Percentiles rank a stretch among this genome's conserved stretches.
These are phyloP conservation scores for Serinus canaria DNA, from an alignment of 2,113 vertebrate species.

Conservation along the genomic window DNA sequence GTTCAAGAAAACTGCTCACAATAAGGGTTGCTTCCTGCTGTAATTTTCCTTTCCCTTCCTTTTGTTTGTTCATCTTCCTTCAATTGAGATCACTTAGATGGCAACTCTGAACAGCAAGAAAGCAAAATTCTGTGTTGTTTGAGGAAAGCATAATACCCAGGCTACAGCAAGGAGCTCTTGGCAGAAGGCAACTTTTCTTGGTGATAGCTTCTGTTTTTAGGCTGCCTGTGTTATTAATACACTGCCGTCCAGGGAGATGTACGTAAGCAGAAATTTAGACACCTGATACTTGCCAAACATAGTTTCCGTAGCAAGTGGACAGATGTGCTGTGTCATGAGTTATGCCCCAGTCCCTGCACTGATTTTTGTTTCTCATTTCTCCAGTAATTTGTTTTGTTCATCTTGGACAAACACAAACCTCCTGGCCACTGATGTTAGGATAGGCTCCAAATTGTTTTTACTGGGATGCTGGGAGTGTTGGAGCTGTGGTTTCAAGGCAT, in stretches of 20 bases:
- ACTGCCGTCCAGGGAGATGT: conserved; percentile 11
- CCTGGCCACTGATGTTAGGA: background rate
- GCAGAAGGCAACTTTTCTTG: conserved; percentile 21
- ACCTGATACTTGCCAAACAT: conserved; percentile 70
- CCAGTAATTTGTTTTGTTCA: background rate
- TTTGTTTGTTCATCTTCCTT: conserved; percentile 28
- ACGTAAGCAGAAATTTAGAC: conserved; percentile 63
- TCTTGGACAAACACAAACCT: background rate
- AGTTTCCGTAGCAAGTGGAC: conserved; percentile 58
- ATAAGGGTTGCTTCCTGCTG: background rate
- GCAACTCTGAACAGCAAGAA: background rate
- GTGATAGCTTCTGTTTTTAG: conserved; percentile 68
- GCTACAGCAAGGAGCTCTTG: background rate
- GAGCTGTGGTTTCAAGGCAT: background rate
- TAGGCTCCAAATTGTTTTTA: background rate
- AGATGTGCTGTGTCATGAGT: conserved; percentile 47
- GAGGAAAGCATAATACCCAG: background rate
- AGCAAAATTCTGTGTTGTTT: background rate
- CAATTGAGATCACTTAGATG: background rate
- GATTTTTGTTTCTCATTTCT: background rate
- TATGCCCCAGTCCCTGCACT: background rate
- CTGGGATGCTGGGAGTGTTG: background rate
- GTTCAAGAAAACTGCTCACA: background rate
- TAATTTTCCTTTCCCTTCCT: background rate
- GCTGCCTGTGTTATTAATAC: conserved; percentile 69